A percentile compares a stretch with the other conserved stretches of the same genome.
Conservation (phyloP, 1,140 invertebrate genomes). For the Patella vulgata region DNA sequence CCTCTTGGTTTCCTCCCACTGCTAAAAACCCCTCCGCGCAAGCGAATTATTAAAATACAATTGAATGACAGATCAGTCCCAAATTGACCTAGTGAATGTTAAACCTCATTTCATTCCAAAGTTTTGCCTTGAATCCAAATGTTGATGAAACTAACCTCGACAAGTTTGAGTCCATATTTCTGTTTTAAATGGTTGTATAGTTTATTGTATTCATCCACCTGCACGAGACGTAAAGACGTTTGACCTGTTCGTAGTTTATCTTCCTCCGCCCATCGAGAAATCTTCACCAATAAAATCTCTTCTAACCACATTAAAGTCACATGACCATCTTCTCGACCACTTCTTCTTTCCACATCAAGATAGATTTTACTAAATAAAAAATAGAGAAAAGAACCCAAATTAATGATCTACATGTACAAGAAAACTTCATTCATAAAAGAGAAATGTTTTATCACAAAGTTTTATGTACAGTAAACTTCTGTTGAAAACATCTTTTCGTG, state of each 20-base stretch:
- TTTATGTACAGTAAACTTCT: too few relatives aligned
- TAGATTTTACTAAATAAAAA: not conserved
- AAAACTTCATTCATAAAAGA: too few relatives aligned
- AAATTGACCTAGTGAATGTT: too few relatives aligned
- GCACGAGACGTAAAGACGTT: slow-evolving; percentile 76
- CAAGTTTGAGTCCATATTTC: slow-evolving; percentile 81
- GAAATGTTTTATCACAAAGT: too few relatives aligned
- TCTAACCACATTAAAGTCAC: slow-evolving; percentile 59
- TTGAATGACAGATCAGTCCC: too few relatives aligned
- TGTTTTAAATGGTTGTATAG: slow-evolving; percentile 81
- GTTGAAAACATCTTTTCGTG: too few relatives aligned
- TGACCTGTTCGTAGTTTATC: slow-evolving; percentile 47
- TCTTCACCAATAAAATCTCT: slow-evolving; percentile 70
- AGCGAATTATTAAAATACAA: too few relatives aligned
- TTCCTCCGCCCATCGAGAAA: slow-evolving; percentile 75
- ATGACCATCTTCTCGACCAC: slow-evolving; percentile 6
- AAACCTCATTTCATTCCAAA: not conserved
- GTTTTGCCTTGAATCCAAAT: not conserved
- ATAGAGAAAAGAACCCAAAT: not conserved
- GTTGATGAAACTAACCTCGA: slow-evolving; percentile 73
- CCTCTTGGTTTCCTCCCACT: too few relatives aligned
- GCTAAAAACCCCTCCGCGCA: too few relatives aligned
- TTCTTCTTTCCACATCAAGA: slow-evolving; percentile 7
- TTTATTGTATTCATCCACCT: slow-evolving; percentile 76
- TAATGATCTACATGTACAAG: not conserved